These are phyloP conservation scores for Microcebus tavaratra DNA, from an alignment of 2,113 vertebrate species.

Conservation along the genomic window DNA sequence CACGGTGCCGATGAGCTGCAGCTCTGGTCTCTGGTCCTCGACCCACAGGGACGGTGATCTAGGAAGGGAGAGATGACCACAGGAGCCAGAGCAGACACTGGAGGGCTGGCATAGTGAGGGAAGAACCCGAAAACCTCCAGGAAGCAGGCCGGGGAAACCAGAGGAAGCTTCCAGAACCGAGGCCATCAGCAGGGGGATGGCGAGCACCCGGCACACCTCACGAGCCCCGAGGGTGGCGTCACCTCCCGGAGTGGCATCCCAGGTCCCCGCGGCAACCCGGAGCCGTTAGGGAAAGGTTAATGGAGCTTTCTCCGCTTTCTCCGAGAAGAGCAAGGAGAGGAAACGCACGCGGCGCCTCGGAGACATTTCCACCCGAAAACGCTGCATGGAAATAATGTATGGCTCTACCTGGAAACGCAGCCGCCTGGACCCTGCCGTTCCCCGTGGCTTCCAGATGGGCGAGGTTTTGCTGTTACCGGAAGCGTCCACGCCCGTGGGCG, in stretches of 20 bases:
- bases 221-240: slow-evolving; percentile 46
- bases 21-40: not conserved
- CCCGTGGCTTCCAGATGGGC: slow-evolving; percentile 61
- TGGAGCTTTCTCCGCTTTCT: slow-evolving; percentile 63
- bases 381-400: slow-evolving; percentile 68
- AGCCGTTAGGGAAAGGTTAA: slow-evolving; percentile 77
- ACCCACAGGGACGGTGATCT: not conserved
- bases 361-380: slow-evolving; percentile 73
- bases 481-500: not conserved
- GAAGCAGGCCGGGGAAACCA: not conserved
- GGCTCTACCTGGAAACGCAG: slow-evolving; percentile 38
- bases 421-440: slow-evolving; percentile 28
- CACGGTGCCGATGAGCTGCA: not conserved
- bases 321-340: slow-evolving; percentile 42
- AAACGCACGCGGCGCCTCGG: slow-evolving; percentile 51
- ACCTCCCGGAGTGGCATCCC: not conserved
- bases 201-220: slow-evolving; percentile 22
- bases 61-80: not conserved
- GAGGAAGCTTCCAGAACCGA: not conserved
- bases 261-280: slow-evolving; percentile 63
- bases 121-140: not conserved
- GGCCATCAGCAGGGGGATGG: slow-evolving; percentile 46
- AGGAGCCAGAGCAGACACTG: not conserved
- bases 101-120: not conserved
- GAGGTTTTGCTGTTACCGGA: slow-evolving; percentile 15